Percentiles rank a stretch among this genome's conserved stretches.
These are phyloP conservation scores for Xenopus petersii DNA, from an alignment of 2,797 vertebrate genomes.

Conservation along the genomic window DNA sequence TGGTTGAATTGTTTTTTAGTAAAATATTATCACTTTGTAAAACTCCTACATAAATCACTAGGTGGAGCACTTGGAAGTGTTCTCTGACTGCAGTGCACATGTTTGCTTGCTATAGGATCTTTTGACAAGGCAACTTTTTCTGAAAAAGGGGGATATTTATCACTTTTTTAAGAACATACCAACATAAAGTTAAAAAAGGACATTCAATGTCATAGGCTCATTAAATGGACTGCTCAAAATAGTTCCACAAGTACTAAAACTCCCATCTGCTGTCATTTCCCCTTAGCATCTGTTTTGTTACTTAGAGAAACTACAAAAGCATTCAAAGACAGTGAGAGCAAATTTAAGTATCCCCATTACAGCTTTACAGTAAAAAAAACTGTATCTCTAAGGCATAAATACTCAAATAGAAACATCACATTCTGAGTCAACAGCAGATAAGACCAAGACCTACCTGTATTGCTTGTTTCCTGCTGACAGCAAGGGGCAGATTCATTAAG, in stretches of 20 bases:
- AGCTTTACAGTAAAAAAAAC: conserved; percentile 61
- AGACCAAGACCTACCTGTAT: neutral
- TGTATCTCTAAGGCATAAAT: conserved; percentile 57
- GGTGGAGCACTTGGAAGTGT: too few species aligned
- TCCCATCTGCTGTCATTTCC: conserved; percentile 44
- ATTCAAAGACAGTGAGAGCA: conserved; percentile 45
- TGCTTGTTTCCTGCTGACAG: conserved; percentile 36
- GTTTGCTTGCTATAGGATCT: too few species aligned
- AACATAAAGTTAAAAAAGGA: conserved; percentile 18
- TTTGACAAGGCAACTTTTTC: neutral
- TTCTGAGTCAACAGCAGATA: conserved; percentile 40
- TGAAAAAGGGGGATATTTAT: neutral
- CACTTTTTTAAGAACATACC: neutral
- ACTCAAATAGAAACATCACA: conserved; percentile 59
- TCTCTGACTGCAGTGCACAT: too few species aligned
- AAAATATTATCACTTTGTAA: too few species aligned
- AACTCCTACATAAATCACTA: too few species aligned
- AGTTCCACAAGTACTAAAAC: conserved; percentile 29
- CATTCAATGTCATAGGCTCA: conserved; percentile 42
- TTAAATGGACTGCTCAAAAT: conserved; percentile 37
- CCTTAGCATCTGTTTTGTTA: conserved; percentile 52
- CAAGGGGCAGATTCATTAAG: conserved; percentile 20
- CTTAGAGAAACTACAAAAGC: conserved; percentile 58
- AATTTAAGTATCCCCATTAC: conserved; percentile 62
- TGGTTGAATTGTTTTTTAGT: too few species aligned